Base-by-base conservation (phyloP, 2,888 invertebrate species). In the Bellardia bayeri region DNA sequence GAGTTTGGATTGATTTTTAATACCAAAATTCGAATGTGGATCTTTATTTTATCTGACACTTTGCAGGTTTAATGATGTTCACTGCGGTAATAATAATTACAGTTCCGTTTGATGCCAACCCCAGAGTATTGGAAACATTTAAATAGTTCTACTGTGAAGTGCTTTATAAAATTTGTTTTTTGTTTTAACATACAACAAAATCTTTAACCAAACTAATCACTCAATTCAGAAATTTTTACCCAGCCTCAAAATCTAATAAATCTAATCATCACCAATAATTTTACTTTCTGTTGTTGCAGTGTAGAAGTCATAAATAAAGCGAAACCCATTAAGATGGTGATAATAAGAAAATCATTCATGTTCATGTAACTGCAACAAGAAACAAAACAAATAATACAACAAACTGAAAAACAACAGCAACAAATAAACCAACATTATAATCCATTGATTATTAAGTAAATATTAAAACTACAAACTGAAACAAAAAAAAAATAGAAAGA, bases 401-500 rank as follows among this genome's bases (percentile, higher is more conserved):
- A 56, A 78, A 45, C 33, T n/a, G 11, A 37, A 9, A 76, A 66
- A 54, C 37, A 16, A 51, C 9, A n/a, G 1, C 4, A 61, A 30
- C 14, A 40, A 49, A 83, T 51, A 58, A 72, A 71, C 56, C 64
- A 78, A 79, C 85, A 85, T 63, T 78, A 78, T 83, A 72, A 83
- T 81, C 74, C 69, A 80, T 81, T 81, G 85, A 81, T 85, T 85
- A 69, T 75, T 80, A 75, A 85, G 80, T 69, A 85, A 80, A 85
- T 80, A 85, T 80, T 69, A 85, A 71, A 37, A 30, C 80, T 63
- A 69, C 74, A 54, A 45, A 69, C 37, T 85, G 75, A 80, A 75
- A 85, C 54, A 75, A 83, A 64, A 9, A 76, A 69, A 23, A 23
- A n/a, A n/a, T n/a, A 30, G 74, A 45, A 66, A 64, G 11, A 64